These are phyloP conservation scores for Myiozetetes cayanensis DNA, from an alignment of 2,113 vertebrate genomes.

Conservation along the genomic window DNA sequence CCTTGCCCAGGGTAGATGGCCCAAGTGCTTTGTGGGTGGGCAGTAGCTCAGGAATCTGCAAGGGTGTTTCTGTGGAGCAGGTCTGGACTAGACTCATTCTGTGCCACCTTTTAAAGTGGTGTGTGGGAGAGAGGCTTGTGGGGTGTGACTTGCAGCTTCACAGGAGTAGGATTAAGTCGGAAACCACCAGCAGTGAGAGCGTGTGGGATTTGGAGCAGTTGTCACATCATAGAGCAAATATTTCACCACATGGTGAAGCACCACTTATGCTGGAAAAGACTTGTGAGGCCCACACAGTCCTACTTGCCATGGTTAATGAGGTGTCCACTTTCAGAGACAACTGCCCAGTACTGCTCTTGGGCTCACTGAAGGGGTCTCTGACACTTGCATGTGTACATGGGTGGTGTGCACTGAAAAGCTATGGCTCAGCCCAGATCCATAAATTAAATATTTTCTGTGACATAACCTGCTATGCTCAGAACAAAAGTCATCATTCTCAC, in stretches of 20 bases:
- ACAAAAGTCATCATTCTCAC: not conserved
- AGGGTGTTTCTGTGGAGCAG: not conserved
- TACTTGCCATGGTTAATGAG: not conserved
- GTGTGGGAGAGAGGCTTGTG: not conserved
- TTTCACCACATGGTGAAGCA: not conserved
- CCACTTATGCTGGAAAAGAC: not conserved
- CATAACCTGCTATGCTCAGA: not conserved
- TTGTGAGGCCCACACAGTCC: too few relatives aligned
- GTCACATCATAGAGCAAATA: fast-evolving
- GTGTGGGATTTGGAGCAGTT: not conserved
- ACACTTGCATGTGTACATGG: fast-evolving
- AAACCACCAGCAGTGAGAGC: not conserved
- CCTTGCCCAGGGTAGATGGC: too few relatives aligned
- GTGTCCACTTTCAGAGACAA: not conserved
- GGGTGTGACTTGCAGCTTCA: not conserved
- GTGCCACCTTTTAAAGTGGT: not conserved
- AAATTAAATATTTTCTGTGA: not conserved
- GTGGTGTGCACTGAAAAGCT: not conserved
- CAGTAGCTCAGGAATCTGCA: not conserved
- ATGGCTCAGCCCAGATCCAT: not conserved
- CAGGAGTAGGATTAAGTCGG: too few relatives aligned
- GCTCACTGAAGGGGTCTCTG: not conserved
- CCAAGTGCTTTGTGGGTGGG: not conserved
- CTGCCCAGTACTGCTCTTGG: not conserved
- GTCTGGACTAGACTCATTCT: not conserved